Base-by-base conservation (phyloP, 1,140 invertebrate genomes). In the Calycopis cecrops region DNA sequence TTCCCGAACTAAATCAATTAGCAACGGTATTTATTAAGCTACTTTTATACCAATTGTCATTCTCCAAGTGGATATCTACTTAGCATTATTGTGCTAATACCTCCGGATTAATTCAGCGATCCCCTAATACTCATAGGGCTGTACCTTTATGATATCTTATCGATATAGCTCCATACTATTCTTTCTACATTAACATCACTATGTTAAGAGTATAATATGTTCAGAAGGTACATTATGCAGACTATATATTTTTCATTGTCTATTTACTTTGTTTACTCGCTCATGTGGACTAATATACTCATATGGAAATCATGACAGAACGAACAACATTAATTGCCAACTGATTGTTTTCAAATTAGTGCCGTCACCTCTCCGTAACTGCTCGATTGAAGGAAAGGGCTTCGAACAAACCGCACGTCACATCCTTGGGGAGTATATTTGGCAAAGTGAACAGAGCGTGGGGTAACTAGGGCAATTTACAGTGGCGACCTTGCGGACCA, bases 341-440 rank as follows among this genome's bases (percentile, higher is more conserved):
- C 16, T 50, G 3, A 12, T 35, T 37, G 16, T 10, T 6, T 50
- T 50, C 12, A 35, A 50, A 35, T 34, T 50, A 35, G 48, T 50
- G 6, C 33, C 33, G 4, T 50, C 48, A 14, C 33, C 33, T 16
- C 35, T 50, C 9, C 34, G 33, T 17, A 9, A 50, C n/a, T 50
- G 33, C 33, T 35, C 11, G 28, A 14, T 17, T 14, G 11, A 35
- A 35, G 35, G 16, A 11, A 16, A 11, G 9, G 14, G n/a, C 6
- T 35, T 33, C 9, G 48, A 50, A 50, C 28, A 35, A 50, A 50
- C 48, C 12, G 28, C 11, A 12, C 48, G 34, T 34, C 47, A 48
- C 16, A 48, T 48, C 11, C 47, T 18, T 12, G 33, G 28, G 48
- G 48, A 50, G 48, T 50, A 28, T 50, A 18, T 50, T 35, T 50